Evolutionary conservation across 2,797 vertebrate genomes (phyloP), one percentile per base, ranked within the genome.

Genomic region (Poecile montanus): DNA sequence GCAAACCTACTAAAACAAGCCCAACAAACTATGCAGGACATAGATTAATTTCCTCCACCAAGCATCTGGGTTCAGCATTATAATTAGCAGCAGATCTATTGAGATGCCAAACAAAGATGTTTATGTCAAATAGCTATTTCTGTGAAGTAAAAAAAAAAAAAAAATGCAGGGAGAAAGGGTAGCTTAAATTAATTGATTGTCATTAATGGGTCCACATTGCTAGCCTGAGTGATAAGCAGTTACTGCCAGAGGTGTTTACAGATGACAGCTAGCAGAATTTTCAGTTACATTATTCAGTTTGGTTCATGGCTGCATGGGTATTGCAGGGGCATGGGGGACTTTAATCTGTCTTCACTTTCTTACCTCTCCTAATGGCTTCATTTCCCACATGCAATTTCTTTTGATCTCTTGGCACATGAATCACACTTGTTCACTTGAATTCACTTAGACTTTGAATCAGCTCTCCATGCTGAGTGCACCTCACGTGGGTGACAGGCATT

Each of bases 61-160:
- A 56, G 95, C 96, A 96, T 96, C 96, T 97, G 96, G 95, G 95
- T 96, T 96, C 92, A 94, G 89, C 96, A 94, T 94, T 90, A 94
- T 97, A 97, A 97, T 97, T 96, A 96, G 91, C 96, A 96, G 88
- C 96, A 97, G 96, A 97, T 95, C 91, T 91, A 87, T 91, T 76
- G 93, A 95, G 95, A 96, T 48, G 80, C 85, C 86, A 96, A 95
- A 96, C 94, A 96, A 96, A 96, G 93, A 94, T 93, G 95, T 94
- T 95, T 96, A 94, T 97, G 92, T 95, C 93, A 95, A 96, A 96
- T 57, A 91, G 80, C 73, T 94, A 40, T 95, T 97, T 93, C 85
- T 91, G 94, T 75, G 81, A 80, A 65, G 42, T n/a, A 21, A 44
- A 50, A 50, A 62, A 38, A 36, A 40, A n/a, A n/a, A 42, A 58